Evolutionary conservation across 2,888 invertebrate species (phyloP).

Genomic region (Epirrhoe alternata): DNA sequence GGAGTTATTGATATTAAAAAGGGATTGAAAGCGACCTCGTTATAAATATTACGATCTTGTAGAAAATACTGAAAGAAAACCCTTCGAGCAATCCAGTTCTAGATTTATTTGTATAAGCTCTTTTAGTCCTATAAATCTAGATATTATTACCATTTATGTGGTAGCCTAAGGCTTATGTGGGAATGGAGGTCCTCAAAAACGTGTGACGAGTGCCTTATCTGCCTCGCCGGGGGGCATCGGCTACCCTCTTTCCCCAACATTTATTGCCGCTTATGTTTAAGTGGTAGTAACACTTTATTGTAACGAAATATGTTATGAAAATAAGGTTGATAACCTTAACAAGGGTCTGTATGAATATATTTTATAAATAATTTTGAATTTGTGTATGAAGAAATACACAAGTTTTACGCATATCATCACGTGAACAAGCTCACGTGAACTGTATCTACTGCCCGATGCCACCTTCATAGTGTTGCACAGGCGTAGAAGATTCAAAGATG

Average conservation of each 20-base stretch:
- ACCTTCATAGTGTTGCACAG: too few relatives aligned
- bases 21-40: neutral
- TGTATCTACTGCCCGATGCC: too few relatives aligned
- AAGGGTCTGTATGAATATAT: conserved; percentile 24
- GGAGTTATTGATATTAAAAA: neutral
- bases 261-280: conserved; percentile 44
- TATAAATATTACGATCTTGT: neutral
- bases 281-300: conserved; percentile 44
- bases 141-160: conserved; percentile 19
- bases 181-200: conserved; percentile 35
- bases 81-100: neutral
- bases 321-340: conserved; percentile 28
- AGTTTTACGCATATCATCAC: too few relatives aligned
- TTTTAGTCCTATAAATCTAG: conserved; percentile 6
- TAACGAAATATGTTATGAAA: conserved; percentile 36
- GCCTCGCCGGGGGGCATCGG: conserved; percentile 37
- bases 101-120: neutral
- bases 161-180: conserved; percentile 26
- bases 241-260: conserved; percentile 40
- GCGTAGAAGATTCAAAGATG: too few relatives aligned
- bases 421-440: too few relatives aligned
- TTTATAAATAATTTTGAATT: neutral
- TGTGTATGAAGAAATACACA: neutral
- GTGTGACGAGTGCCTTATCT: conserved; percentile 44
- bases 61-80: neutral